Evolutionary conservation across 2,797 vertebrate species (phyloP).

Genomic region (Podargus strigoides): DNA sequence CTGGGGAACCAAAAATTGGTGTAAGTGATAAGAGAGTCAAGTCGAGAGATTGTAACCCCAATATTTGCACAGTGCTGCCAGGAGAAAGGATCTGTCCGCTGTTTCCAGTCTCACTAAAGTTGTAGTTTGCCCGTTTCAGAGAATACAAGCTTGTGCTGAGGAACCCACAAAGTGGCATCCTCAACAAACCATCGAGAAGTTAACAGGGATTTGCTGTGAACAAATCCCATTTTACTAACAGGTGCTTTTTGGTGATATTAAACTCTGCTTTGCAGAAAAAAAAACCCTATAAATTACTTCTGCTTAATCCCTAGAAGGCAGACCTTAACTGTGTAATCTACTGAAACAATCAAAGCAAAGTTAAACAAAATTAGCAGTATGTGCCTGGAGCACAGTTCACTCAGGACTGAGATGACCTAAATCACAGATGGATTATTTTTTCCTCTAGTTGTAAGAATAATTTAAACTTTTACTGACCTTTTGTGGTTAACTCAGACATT

Average conservation of each 20-base stretch:
- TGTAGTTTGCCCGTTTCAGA: not conserved
- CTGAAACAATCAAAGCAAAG: constrained; percentile 36
- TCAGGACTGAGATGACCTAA: not conserved
- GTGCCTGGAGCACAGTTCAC: not conserved
- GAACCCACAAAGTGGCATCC: not conserved
- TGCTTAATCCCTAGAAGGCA: constrained; percentile 17
- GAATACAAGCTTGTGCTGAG: not conserved
- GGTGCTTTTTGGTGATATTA: not conserved
- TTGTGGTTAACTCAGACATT: constrained; percentile 6
- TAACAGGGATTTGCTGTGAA: not conserved
- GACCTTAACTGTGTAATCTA: constrained; percentile 19
- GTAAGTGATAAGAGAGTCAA: not conserved
- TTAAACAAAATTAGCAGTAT: constrained; percentile 21
- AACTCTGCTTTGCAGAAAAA: not conserved
- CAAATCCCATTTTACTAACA: not conserved
- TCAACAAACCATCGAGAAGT: not conserved
- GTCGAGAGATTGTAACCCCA: not conserved
- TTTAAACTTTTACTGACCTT: constrained; percentile 43
- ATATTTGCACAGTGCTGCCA: not conserved
- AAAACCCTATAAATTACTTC: not conserved
- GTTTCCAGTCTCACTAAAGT: not conserved
- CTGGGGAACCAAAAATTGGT: not conserved
- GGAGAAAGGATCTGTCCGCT: not conserved
- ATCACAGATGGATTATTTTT: constrained; percentile 16
- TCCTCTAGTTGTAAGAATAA: not conserved